These are phyloP conservation scores for Rhinogobio ventralis DNA, from an alignment of 2,797 vertebrate species.

Conservation along the genomic window DNA sequence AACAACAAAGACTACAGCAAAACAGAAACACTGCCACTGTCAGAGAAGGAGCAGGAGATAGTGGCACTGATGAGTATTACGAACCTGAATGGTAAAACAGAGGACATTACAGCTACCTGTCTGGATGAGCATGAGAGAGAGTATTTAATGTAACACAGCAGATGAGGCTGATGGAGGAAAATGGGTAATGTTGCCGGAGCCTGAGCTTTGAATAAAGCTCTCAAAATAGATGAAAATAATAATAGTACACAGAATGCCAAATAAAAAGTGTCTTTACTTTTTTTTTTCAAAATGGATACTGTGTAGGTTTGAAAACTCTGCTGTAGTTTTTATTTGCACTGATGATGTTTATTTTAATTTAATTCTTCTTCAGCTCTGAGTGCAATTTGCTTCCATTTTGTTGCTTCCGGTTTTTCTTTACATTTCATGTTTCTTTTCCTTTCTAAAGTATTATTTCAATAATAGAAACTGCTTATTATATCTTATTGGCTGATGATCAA, in stretches of 20 bases:
- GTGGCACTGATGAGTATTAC: slow-evolving; percentile 84
- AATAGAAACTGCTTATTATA: not conserved
- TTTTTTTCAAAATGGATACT: not conserved
- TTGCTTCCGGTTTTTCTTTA: not conserved
- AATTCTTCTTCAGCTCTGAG: not conserved
- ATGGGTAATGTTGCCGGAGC: not conserved
- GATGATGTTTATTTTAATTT: not conserved
- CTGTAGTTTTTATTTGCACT: slow-evolving; percentile 14
- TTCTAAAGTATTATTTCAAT: slow-evolving; percentile 8
- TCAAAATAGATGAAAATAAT: not conserved
- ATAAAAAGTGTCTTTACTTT: not conserved
- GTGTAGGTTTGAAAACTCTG: slow-evolving; percentile 14
- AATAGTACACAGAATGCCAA: not conserved
- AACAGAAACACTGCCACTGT: slow-evolving; percentile 61
- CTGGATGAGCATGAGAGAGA: slow-evolving; percentile 69
- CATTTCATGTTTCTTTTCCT: slow-evolving; percentile 12
- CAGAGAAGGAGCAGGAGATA: slow-evolving; percentile 82
- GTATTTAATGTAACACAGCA: slow-evolving; percentile 53
- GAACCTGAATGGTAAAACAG: slow-evolving; percentile 65
- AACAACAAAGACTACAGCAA: slow-evolving; percentile 70
- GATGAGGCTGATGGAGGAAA: slow-evolving; percentile 51
- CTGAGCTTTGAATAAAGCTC: not conserved
- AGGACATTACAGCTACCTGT: slow-evolving; percentile 77
- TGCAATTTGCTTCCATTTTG: not conserved
- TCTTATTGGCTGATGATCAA: slow-evolving; percentile 5